Evolutionary conservation across 2,113 vertebrate species (phyloP), one percentile per base, ranked within the genome.

Genomic region (Mellivora capensis): DNA sequence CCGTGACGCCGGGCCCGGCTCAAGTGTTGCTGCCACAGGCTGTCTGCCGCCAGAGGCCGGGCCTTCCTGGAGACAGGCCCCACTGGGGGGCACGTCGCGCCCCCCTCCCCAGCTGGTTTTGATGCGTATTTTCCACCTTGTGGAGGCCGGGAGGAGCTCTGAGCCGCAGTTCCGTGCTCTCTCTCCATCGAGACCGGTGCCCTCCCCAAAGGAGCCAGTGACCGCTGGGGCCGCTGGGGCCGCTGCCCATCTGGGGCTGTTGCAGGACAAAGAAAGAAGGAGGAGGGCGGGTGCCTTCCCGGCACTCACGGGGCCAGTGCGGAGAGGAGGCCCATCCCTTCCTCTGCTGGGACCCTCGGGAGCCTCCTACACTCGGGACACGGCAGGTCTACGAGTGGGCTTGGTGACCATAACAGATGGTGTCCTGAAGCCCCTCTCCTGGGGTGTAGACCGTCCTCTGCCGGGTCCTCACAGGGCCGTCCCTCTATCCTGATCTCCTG

Each of bases 391-490:
- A 10, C 1, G 0, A n/a, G 27, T 4, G 37, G 12, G 27, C 71
- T 69, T 1, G 25, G 4, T 42, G 37, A 17, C 62, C 1, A 0
- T 7, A 8, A 39, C 12, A 2, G 31, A 3, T 15, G 2, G 20
- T 5, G 14, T 31, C 18, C 29, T 1, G 8, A 9, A 21, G 83
- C 49, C 52, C 44, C 44, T 37, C 14, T 59, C 61, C 29, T 21
- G 37, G 9, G 1, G 8, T 59, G 34, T 7, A 34, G 47, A 25
- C 5, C 4, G 0, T 0, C 13, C 18, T 54, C 31, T 23, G 21
- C 42, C 0, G 0, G 3, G 25, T 44, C 37, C 15, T 49, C 39
- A 18, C 11, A 13, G 0, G 4, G 27, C 8, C 2, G 0, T 59
- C 29, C 89, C 42, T 81, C 27, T 49, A 15, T 34, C 29, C 81